Conservation (phyloP, 2,888 invertebrate genomes). For the Apoderus coryli region DNA sequence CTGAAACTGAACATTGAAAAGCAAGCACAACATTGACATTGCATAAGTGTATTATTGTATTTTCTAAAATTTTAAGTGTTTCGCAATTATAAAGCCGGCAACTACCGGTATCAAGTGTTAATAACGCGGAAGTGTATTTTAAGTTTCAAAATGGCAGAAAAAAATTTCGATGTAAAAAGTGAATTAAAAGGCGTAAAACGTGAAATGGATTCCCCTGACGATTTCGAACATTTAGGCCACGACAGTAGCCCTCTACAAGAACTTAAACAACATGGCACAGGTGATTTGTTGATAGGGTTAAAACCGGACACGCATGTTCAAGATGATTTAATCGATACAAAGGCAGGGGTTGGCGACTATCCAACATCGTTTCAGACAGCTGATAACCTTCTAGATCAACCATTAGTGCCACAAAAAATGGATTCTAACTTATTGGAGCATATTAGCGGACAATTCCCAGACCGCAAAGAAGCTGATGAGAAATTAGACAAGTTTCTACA, state of each 20-base stretch:
- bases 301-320: slow-evolving; percentile 23
- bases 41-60: too few species aligned
- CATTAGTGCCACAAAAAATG: slow-evolving; percentile 21
- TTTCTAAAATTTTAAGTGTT: too few species aligned
- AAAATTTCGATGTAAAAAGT: too few species aligned
- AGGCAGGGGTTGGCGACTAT: slow-evolving; percentile 20
- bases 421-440: slow-evolving; percentile 27
- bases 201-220: slow-evolving; percentile 56
- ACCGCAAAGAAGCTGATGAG: slow-evolving; percentile 24
- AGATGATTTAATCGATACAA: slow-evolving; percentile 29
- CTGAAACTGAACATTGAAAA: too few species aligned
- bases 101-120: too few species aligned
- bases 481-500: slow-evolving; percentile 27
- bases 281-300: slow-evolving; percentile 30
- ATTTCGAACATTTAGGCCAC: slow-evolving; percentile 59
- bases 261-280: slow-evolving; percentile 23
- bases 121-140: too few species aligned
- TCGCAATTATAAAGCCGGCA: too few species aligned
- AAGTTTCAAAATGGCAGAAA: too few species aligned
- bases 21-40: too few species aligned
- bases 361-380: slow-evolving; percentile 6
- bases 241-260: slow-evolving; percentile 35
- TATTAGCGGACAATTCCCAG: slow-evolving; percentile 29
- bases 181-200: slow-evolving; percentile 27
- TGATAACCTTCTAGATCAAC: slow-evolving; percentile 13